phyloP scores from a whole-genome alignment of 2,888 invertebrate species.

The Poecilobothrus nobilitatus region DNA sequence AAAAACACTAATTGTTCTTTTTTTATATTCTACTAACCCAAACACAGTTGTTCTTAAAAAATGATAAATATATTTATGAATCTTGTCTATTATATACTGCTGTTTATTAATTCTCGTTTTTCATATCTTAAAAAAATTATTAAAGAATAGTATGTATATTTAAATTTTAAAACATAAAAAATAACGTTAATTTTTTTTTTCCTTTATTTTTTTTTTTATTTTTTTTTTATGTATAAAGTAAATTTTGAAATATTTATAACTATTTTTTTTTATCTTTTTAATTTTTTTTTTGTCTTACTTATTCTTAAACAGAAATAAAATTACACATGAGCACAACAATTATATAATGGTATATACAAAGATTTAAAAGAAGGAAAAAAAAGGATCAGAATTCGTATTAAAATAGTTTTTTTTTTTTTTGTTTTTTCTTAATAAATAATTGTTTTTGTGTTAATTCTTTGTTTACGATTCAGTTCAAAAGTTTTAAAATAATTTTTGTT shows the following conservation, averaged over 20 bases:
- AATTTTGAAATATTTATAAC: not conserved
- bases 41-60: too few relatives aligned
- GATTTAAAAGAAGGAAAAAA: not conserved
- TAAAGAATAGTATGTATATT: too few relatives aligned
- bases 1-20: too few relatives aligned
- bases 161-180: not conserved
- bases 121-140: too few relatives aligned
- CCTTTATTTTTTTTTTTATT: not conserved
- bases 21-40: too few relatives aligned
- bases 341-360: not conserved
- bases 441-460: not conserved
- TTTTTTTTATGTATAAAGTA: constrained; percentile 2
- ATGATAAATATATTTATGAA: too few relatives aligned
- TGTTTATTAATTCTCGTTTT: too few relatives aligned
- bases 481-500: not conserved
- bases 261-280: not conserved
- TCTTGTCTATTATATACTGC: too few relatives aligned
- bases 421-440: not conserved
- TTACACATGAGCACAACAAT: constrained; percentile 6
- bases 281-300: too few relatives aligned
- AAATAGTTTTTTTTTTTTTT: not conserved
- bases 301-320: not conserved
- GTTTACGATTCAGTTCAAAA: not conserved
- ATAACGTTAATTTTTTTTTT: not conserved
- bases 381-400: too few relatives aligned